Conservation (phyloP, 2,888 invertebrate species). For the Perizoma flavofasciatum region DNA sequence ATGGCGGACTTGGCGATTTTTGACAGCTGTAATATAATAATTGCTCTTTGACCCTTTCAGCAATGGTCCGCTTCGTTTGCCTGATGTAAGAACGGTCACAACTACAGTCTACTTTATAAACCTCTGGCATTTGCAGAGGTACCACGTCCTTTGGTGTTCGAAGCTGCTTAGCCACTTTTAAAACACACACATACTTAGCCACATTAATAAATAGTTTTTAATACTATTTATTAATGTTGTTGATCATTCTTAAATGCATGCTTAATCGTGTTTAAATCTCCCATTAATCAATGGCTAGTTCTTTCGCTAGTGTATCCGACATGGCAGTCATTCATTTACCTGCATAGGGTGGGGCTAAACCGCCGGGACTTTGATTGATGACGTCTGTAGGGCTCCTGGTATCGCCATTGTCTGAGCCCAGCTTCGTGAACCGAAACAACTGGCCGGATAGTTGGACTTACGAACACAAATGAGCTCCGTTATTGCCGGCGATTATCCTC, state of each 20-base stretch:
- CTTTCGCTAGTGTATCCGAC: slow-evolving; percentile 34
- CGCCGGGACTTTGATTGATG: slow-evolving; percentile 43
- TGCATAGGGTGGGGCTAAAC: slow-evolving; percentile 51
- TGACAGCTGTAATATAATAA: too few species aligned
- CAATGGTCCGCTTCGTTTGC: too few species aligned
- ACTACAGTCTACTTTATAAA: too few species aligned
- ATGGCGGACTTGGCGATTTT: too few species aligned
- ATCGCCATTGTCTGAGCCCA: slow-evolving; percentile 70
- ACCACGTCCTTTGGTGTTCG: too few species aligned
- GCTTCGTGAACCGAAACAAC: slow-evolving; percentile 69
- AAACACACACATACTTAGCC: too few species aligned
- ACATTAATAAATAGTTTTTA: too few species aligned
- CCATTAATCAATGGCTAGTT: slow-evolving; percentile 30
- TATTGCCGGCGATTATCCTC: slow-evolving; percentile 38
- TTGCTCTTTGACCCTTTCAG: too few species aligned
- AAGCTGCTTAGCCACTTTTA: too few species aligned
- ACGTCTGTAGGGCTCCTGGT: slow-evolving; percentile 40
- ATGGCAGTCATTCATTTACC: slow-evolving; percentile 51
- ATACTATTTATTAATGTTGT: too few species aligned
- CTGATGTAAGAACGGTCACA: too few species aligned
- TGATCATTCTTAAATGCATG: slow-evolving; percentile 6
- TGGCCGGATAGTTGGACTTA: slow-evolving; percentile 51
- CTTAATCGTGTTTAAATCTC: slow-evolving; percentile 11
- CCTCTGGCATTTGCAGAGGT: too few species aligned
- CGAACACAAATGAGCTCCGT: slow-evolving; percentile 44